Percentiles rank a stretch among this genome's conserved stretches.
Evolutionary conservation across 2,113 vertebrate genomes (phyloP).

Genomic region (Panurus biarmicus): DNA sequence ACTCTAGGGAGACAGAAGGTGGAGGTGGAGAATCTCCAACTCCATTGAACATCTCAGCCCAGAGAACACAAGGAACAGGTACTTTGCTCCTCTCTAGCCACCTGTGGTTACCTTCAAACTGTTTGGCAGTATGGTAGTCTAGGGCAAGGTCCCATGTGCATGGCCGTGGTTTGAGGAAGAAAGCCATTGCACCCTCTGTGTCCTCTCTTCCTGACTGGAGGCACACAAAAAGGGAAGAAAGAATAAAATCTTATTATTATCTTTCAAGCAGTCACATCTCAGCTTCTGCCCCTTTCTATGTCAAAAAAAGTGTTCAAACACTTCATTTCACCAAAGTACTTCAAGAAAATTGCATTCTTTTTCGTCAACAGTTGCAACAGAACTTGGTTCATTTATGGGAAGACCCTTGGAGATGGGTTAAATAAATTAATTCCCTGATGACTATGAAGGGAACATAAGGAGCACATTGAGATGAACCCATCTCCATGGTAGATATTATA

Average conservation of each 20-base stretch:
- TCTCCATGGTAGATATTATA: neutral
- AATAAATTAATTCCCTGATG: neutral
- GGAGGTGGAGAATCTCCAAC: neutral
- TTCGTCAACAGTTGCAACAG: neutral
- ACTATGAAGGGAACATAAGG: neutral
- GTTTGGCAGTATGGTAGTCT: neutral
- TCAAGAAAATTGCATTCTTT: neutral
- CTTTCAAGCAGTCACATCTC: too few species aligned
- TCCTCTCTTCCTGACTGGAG: neutral
- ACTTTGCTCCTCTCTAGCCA: neutral
- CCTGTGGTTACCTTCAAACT: conserved; percentile 15
- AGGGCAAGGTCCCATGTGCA: neutral
- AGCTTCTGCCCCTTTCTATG: neutral
- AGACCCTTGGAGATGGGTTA: neutral
- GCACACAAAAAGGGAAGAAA: neutral
- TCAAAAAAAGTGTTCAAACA: neutral
- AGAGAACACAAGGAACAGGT: neutral
- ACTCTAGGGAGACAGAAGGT: neutral
- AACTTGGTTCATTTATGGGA: neutral
- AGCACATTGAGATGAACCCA: neutral
- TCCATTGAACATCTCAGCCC: neutral
- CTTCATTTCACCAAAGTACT: neutral
- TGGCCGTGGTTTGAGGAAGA: neutral
- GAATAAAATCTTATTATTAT: neutral
- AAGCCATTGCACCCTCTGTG: neutral